Evolutionary conservation across 1,140 invertebrate species (phyloP).

Genomic region (Cecropterus lyciades): DNA sequence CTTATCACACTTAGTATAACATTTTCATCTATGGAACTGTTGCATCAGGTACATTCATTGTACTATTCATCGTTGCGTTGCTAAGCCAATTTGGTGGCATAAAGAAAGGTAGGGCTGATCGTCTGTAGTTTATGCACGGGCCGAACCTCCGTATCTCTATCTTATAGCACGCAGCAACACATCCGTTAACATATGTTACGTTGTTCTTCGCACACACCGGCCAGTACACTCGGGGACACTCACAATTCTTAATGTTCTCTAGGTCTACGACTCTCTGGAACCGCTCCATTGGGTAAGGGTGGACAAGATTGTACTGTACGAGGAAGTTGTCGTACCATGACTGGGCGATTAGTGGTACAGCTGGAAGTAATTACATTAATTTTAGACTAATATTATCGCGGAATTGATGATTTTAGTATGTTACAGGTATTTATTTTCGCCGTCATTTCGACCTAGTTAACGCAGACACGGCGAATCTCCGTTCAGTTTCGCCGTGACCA

Average conservation of each 20-base stretch:
- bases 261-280: slow-evolving; percentile 39
- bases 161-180: slow-evolving; percentile 49
- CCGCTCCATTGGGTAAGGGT: slow-evolving; percentile 41
- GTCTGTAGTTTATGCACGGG: slow-evolving; percentile 54
- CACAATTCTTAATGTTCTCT: slow-evolving; percentile 44
- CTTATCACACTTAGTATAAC: too few relatives aligned
- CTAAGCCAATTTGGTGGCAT: background rate
- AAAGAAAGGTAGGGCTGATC: slow-evolving; percentile 4
- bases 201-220: slow-evolving; percentile 49
- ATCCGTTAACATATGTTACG: slow-evolving; percentile 53
- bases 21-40: too few relatives aligned
- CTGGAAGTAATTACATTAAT: background rate
- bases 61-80: background rate
- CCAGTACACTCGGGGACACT: slow-evolving; percentile 56
- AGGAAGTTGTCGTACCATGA: background rate
- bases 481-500: too few relatives aligned
- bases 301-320: slow-evolving; percentile 35
- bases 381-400: too few relatives aligned
- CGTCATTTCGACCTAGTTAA: too few relatives aligned
- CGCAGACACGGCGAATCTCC: too few relatives aligned
- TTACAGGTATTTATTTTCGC: too few relatives aligned
- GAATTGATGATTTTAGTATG: too few relatives aligned
- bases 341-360: background rate
- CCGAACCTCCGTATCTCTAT: slow-evolving; percentile 41
- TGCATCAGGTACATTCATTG: background rate